These are phyloP conservation scores for Nibea coibor DNA, from an alignment of 2,113 vertebrate genomes.

Conservation along the genomic window DNA sequence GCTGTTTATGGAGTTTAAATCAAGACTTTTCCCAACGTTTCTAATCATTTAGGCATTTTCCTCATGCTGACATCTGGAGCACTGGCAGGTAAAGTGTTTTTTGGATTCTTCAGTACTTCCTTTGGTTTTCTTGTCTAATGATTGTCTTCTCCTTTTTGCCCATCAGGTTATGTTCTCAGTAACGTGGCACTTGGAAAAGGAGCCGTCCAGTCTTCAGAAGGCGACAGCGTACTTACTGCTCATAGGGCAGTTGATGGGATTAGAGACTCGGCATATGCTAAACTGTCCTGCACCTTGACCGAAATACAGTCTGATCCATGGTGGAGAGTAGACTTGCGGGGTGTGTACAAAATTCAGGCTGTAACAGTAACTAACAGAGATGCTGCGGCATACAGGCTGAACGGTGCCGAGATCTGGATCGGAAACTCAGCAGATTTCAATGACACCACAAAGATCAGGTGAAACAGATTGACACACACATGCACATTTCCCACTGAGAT, in stretches of 20 bases:
- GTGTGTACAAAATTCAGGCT: background rate
- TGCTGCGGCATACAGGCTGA: rapidly evolving
- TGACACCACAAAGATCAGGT: conserved; percentile 1
- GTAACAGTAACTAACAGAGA: conserved; percentile 16
- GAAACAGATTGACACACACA: background rate
- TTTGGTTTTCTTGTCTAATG: background rate
- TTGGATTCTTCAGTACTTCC: background rate
- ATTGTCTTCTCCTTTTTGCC: background rate
- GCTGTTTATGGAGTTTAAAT: background rate
- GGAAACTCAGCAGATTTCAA: background rate
- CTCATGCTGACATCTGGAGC: conserved; percentile 10
- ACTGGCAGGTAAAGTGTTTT: conserved; percentile 17
- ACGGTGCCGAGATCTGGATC: conserved; percentile 49
- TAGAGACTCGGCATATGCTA: rapidly evolving
- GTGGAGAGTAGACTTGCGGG: conserved; percentile 47
- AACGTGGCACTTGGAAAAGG: conserved; percentile 24
- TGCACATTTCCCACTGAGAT: background rate
- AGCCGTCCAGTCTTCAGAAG: conserved; percentile 29
- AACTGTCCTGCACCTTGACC: background rate
- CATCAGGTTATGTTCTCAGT: background rate
- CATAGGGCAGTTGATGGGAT: conserved; percentile 12
- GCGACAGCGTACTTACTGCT: background rate
- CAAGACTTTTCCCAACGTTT: background rate
- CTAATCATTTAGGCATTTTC: conserved; percentile 13
- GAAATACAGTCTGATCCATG: conserved; percentile 8